Percentiles rank a stretch among this genome's conserved stretches.
These are phyloP conservation scores for Epizoanthus stellaris DNA, from an alignment of 92 coral and sea anemone species.

Conservation along the genomic window DNA sequence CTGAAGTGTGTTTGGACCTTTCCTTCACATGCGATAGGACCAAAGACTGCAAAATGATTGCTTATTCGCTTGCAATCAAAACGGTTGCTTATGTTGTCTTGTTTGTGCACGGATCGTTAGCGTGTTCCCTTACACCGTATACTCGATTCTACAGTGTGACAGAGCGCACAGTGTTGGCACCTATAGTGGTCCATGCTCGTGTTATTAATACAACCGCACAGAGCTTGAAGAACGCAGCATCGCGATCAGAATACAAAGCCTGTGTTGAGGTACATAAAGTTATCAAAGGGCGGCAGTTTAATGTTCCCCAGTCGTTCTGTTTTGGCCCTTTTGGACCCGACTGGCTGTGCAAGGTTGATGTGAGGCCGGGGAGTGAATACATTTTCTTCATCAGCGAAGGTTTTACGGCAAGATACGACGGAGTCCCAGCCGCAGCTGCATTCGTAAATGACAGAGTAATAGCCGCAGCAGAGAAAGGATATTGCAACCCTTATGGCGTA, in stretches of 20 bases:
- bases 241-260: slow-evolving; percentile 57
- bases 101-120: slow-evolving; percentile 32
- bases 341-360: slow-evolving; percentile 72
- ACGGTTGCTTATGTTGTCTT: neutral
- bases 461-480: slow-evolving; percentile 45
- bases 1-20: too few relatives aligned
- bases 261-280: slow-evolving; percentile 70
- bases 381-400: slow-evolving; percentile 79
- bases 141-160: slow-evolving; percentile 58
- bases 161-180: slow-evolving; percentile 82
- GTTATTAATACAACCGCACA: slow-evolving; percentile 72
- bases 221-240: neutral
- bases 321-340: slow-evolving; percentile 83
- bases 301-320: slow-evolving; percentile 69
- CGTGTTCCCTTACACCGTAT: slow-evolving; percentile 65
- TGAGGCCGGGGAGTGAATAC: slow-evolving; percentile 58
- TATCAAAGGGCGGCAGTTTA: slow-evolving; percentile 60
- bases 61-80: neutral
- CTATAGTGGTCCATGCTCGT: slow-evolving; percentile 78
- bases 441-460: slow-evolving; percentile 45
- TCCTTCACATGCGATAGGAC: too few relatives aligned
- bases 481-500: slow-evolving; percentile 42
- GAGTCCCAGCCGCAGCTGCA: slow-evolving; percentile 51
- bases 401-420: slow-evolving; percentile 83
- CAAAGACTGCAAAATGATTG: too few relatives aligned